phyloP scores from a whole-genome alignment of 2,797 vertebrate species.

The Sebastes trivittatus region DNA sequence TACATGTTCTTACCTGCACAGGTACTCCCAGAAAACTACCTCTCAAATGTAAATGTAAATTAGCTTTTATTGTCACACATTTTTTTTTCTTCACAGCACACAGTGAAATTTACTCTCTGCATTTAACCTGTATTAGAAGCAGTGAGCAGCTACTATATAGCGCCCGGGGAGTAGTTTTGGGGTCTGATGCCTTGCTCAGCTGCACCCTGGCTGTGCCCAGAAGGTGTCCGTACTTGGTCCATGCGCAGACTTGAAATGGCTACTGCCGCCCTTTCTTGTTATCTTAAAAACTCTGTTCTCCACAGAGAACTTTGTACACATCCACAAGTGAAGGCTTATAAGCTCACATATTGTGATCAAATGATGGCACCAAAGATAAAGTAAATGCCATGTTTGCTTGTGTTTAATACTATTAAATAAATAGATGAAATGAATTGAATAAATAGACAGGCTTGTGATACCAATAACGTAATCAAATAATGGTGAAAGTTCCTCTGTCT shows the following conservation, averaged over 20 bases:
- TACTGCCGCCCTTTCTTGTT: too few species aligned
- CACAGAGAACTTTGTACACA: neutral
- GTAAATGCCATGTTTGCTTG: neutral
- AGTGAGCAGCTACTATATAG: too few species aligned
- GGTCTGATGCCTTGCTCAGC: too few species aligned
- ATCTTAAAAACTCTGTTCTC: neutral
- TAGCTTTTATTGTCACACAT: too few species aligned
- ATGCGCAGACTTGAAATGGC: rapidly evolving
- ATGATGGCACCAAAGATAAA: neutral
- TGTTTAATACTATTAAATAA: slow-evolving; percentile 18
- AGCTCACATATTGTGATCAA: neutral
- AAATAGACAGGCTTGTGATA: slow-evolving; percentile 52
- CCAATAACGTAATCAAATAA: slow-evolving; percentile 67
- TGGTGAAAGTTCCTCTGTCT: neutral
- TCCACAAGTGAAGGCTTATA: neutral
- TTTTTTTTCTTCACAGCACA: too few species aligned
- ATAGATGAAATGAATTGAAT: neutral
- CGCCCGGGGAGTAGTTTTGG: too few species aligned
- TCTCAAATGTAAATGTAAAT: neutral
- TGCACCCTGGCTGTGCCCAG: too few species aligned
- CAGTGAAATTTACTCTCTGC: too few species aligned
- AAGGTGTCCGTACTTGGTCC: too few species aligned
- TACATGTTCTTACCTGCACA: neutral
- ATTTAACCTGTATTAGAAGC: too few species aligned
- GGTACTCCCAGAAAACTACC: neutral